These are phyloP conservation scores for Brotula barbata DNA, from an alignment of 2,797 vertebrate species.

Conservation along the genomic window DNA sequence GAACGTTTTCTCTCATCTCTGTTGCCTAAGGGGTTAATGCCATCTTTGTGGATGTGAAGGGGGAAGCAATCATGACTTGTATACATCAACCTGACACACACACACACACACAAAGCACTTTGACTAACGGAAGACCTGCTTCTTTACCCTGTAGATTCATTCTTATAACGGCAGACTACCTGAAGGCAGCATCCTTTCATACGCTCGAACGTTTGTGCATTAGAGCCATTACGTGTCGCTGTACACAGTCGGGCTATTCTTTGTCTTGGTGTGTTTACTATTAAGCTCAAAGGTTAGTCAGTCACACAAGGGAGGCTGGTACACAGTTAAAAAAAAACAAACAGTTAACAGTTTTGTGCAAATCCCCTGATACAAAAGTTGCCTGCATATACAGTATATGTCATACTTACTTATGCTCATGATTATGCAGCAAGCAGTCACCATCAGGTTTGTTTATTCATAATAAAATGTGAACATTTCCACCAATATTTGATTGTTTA, in stretches of 20 bases:
- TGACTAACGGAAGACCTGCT: neutral
- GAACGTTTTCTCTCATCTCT: conserved; percentile 46
- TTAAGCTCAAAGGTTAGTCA: conserved; percentile 26
- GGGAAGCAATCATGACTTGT: conserved; percentile 52
- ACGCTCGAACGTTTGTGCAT: neutral
- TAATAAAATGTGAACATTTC: conserved; percentile 12
- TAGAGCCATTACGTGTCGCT: neutral
- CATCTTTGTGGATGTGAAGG: conserved; percentile 39
- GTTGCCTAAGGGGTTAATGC: conserved; percentile 48
- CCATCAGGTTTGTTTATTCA: neutral
- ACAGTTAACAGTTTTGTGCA: conserved; percentile 1
- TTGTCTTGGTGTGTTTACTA: conserved; percentile 20
- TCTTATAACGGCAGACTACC: conserved; percentile 28
- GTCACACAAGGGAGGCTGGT: conserved; percentile 3
- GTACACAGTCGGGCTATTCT: neutral
- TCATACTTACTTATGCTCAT: neutral
- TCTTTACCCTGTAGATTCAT: conserved; percentile 20
- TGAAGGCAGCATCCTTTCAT: conserved; percentile 13
- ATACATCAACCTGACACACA: conserved; percentile 56
- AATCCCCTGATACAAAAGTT: conserved; percentile 13
- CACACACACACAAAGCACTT: conserved; percentile 13
- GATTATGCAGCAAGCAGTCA: conserved; percentile 15
- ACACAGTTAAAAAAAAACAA: neutral
- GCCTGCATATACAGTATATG: too few relatives aligned
- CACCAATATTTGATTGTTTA: too few relatives aligned